Evolutionary conservation across 2,113 vertebrate species (phyloP).

Genomic region (Lagopus muta): DNA sequence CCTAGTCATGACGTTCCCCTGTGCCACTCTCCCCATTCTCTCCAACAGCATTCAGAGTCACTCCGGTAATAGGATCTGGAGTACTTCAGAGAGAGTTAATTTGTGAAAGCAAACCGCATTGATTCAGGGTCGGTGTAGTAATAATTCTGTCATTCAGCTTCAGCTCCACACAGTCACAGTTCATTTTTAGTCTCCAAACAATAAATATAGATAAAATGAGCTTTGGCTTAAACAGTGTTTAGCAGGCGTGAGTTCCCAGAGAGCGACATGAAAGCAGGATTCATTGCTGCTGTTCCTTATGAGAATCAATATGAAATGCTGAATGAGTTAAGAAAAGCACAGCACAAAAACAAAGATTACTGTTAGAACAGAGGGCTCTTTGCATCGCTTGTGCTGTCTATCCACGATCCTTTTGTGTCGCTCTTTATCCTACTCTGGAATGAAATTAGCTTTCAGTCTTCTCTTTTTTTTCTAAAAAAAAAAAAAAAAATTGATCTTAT

Average conservation of each 20-base stretch:
- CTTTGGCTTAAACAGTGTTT: neutral
- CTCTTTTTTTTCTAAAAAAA: slow-evolving; percentile 42
- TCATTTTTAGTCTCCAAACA: slow-evolving; percentile 38
- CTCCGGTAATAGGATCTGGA: neutral
- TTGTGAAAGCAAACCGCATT: slow-evolving; percentile 30
- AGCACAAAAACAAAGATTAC: neutral
- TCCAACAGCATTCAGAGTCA: neutral
- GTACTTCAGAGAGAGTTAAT: slow-evolving; percentile 7
- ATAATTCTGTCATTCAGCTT: slow-evolving; percentile 11
- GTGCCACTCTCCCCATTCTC: neutral
- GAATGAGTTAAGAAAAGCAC: neutral
- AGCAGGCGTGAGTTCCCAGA: neutral
- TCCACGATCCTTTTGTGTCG: slow-evolving; percentile 46
- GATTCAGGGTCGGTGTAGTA: slow-evolving; percentile 10
- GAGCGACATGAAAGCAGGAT: neutral
- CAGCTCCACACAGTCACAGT: neutral
- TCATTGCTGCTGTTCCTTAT: neutral
- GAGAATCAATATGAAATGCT: slow-evolving; percentile 11
- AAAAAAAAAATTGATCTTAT: slow-evolving; percentile 66
- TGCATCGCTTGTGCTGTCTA: neutral
- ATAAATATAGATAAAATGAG: slow-evolving; percentile 61
- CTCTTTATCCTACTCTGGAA: slow-evolving; percentile 63
- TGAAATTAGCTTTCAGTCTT: slow-evolving; percentile 63
- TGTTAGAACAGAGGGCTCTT: slow-evolving; percentile 10
- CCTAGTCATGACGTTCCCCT: fast-evolving